Percentiles rank a stretch among this genome's conserved stretches.
Evolutionary conservation across 2,888 invertebrate species (phyloP).

Genomic region (Tuta absoluta): DNA sequence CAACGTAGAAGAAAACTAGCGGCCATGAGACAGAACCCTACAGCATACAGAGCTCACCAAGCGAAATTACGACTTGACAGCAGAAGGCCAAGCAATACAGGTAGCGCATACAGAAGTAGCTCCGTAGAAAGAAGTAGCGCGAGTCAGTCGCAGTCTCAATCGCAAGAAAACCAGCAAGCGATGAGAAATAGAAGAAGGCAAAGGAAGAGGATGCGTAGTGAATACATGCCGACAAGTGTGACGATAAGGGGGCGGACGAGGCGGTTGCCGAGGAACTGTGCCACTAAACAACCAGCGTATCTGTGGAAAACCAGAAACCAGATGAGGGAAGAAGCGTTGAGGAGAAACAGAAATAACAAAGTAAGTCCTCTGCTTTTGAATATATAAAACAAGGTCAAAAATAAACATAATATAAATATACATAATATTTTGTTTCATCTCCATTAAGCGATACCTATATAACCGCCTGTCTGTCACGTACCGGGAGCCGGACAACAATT

Average conservation of each 20-base stretch:
- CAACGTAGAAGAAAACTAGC: constrained; percentile 61
- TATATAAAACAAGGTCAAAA: no score
- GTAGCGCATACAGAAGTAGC: constrained; percentile 48
- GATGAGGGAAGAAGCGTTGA: constrained; percentile 40
- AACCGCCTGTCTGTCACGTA: no score
- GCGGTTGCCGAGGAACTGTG: constrained; percentile 66
- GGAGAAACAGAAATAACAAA: constrained; percentile 41
- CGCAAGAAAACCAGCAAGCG: constrained; percentile 48
- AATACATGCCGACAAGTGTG: constrained; percentile 53
- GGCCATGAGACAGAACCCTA: constrained; percentile 65
- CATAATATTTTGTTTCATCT: no score
- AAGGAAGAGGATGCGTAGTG: constrained; percentile 46
- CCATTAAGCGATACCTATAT: no score
- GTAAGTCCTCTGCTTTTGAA: constrained; percentile 9
- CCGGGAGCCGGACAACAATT: no score
- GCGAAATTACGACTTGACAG: constrained; percentile 60
- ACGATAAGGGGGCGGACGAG: constrained; percentile 63
- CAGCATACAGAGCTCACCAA: constrained; percentile 65
- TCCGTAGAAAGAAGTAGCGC: constrained; percentile 50
- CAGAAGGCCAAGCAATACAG: constrained; percentile 36
- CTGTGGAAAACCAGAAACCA: constrained; percentile 62
- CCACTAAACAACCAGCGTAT: constrained; percentile 73
- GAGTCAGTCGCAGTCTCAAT: constrained; percentile 51
- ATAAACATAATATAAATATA: no score
- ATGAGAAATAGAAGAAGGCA: constrained; percentile 45